These are phyloP conservation scores for Neotoxoptera formosana DNA, from an alignment of 1,140 invertebrate species.

Conservation along the genomic window DNA sequence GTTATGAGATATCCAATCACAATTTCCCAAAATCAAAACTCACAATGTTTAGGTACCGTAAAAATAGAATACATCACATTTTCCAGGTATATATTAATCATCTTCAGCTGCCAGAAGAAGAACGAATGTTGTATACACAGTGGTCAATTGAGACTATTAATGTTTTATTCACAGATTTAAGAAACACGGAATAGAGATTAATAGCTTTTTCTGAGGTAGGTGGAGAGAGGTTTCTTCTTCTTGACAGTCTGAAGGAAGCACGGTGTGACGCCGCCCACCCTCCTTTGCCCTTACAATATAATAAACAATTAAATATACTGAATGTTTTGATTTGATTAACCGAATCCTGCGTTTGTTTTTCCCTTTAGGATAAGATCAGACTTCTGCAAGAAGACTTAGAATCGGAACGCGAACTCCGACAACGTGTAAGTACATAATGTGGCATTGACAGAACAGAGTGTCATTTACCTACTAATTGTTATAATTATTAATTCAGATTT, in stretches of 20 bases:
- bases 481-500: not conserved
- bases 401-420: conserved; percentile 93
- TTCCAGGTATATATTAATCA: conserved; percentile 30
- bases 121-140: not conserved
- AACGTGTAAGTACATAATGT: conserved; percentile 80
- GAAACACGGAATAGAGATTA: not conserved
- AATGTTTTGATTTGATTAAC: conserved; percentile 57
- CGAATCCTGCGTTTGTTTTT: conserved; percentile 58
- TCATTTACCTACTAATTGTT: not conserved
- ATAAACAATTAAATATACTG: conserved; percentile 41
- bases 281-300: conserved; percentile 30
- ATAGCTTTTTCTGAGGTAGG: conserved; percentile 21
- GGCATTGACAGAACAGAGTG: not conserved
- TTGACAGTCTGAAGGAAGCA: conserved; percentile 46
- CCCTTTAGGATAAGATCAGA: conserved; percentile 95
- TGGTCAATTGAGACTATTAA: not conserved
- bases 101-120: conserved; percentile 51
- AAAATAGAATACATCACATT: conserved; percentile 51
- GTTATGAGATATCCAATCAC: not conserved
- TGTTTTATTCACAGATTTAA: conserved; percentile 23
- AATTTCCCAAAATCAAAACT: not conserved
- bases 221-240: conserved; percentile 47
- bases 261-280: conserved; percentile 45
- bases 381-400: conserved; percentile 97
- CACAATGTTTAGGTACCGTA: conserved; percentile 1